Base-by-base conservation (phyloP, 1,140 invertebrate species). In the Teleogryllus occipitalis region DNA sequence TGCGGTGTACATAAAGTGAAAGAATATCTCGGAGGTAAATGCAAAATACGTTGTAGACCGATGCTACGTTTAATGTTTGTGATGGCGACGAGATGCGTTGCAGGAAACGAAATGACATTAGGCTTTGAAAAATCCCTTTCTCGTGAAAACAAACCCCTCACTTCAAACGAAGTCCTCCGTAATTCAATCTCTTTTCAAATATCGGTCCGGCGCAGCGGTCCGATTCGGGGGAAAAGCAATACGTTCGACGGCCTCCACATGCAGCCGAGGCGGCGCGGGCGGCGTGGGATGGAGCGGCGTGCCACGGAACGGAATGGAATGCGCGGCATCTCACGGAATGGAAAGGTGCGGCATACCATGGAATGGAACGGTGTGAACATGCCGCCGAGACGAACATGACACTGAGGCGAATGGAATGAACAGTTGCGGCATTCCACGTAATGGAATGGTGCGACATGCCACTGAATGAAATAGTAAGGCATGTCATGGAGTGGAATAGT, bases 71-170 rank as follows among this genome's bases (percentile, higher is more conserved):
- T 65, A 65, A 65, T 65, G 54, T 65, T 65, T 65, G 54, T 18
- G 54, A 65, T 65, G 18, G 54, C 18, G 54, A 18, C 18, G 54
- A 65, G 10, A 65, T 65, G 18, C 54, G 54, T 14, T 14, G 54
- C 54, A 65, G 54, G 54, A 65, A 65, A 65, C 54, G 54, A 65
- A 65, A 65, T 65, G 54, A 65, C 54, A 65, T 65, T 65, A 65
- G 54, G 18, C 54, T 65, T 65, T 65, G 54, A 65, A 65, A 65
- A 65, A 65, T 14, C 54, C 54, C 18, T 65, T 65, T 14, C 54
- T 65, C 54, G 7, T 65, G 18, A 65, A 65, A 65, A 65, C 54
- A 65, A 65, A 65, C 54, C 54, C 54, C 54, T 65, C 54, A 65
- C 54, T 65, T 65, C 54, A 65, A 65, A 65, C 54, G 54, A 65